phyloP scores from a whole-genome alignment of 64 coral and sea anemone genomes.

The Stichodactyla mertensii region DNA sequence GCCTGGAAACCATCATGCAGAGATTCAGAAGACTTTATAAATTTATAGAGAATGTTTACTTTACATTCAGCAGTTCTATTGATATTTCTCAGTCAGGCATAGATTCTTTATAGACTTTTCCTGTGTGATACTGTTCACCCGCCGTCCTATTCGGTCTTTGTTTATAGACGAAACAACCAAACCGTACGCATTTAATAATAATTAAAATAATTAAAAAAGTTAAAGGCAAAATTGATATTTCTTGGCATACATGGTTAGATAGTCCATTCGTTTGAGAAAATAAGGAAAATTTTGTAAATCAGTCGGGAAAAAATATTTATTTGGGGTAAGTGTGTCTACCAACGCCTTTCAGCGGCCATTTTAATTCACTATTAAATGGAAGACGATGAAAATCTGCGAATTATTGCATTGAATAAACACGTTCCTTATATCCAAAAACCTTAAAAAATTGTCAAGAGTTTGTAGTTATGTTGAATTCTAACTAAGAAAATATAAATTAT shows the following conservation, averaged over 20 bases:
- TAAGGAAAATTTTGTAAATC: not conserved
- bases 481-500: no score
- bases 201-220: no score
- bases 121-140: not conserved
- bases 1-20: not conserved
- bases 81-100: not conserved
- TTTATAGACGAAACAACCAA: not conserved
- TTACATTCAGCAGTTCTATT: not conserved
- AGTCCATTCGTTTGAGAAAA: not conserved
- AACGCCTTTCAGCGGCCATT: not conserved
- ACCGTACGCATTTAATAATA: no score
- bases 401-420: not conserved
- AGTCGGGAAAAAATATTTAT: not conserved
- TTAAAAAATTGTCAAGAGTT: no score
- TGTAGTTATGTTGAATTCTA: no score
- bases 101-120: not conserved
- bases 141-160: not conserved
- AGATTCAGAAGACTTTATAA: not conserved
- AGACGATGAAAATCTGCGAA: not conserved
- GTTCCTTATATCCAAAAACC: not conserved
- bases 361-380: not conserved
- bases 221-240: no score
- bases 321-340: not conserved
- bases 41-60: not conserved
- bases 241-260: no score